Conservation (phyloP, 2,113 vertebrate species). For the Hypanus sabinus region DNA sequence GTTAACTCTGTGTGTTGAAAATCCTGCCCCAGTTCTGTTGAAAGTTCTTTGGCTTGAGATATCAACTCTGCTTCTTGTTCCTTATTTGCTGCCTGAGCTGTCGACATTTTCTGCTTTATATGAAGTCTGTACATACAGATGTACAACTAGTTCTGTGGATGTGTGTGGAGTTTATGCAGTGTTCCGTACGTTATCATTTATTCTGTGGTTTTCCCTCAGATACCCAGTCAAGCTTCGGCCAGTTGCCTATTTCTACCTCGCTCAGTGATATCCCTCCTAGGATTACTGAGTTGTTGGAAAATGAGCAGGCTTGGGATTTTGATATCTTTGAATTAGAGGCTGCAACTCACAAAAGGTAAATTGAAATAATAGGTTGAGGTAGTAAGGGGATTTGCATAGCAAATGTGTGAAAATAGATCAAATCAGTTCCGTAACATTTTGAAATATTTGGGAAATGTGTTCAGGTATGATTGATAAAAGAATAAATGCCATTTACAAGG, state of each 20-base stretch:
- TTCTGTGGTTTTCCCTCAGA: constrained; percentile 51
- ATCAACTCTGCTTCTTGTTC: no score
- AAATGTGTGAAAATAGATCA: background rate
- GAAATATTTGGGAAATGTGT: background rate
- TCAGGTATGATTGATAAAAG: background rate
- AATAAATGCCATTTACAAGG: background rate
- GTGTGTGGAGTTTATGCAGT: background rate
- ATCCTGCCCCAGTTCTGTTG: no score
- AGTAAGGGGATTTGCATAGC: background rate
- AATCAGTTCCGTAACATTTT: background rate
- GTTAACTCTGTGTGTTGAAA: no score
- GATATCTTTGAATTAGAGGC: constrained; percentile 87
- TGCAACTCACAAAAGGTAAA: constrained; percentile 80
- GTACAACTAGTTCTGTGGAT: background rate
- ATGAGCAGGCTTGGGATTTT: constrained; percentile 89
- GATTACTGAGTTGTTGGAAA: constrained; percentile 84
- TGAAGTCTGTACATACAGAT: background rate
- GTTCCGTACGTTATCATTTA: background rate
- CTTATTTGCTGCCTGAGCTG: no score
- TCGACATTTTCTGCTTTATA: no score
- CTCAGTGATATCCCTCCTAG: constrained; percentile 77
- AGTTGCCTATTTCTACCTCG: constrained; percentile 64
- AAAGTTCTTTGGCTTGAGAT: no score
- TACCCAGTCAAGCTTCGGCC: constrained; percentile 67
- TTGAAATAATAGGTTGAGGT: background rate